phyloP scores from a whole-genome alignment of 2,888 invertebrate genomes.

The Lithophane ornitopus region DNA sequence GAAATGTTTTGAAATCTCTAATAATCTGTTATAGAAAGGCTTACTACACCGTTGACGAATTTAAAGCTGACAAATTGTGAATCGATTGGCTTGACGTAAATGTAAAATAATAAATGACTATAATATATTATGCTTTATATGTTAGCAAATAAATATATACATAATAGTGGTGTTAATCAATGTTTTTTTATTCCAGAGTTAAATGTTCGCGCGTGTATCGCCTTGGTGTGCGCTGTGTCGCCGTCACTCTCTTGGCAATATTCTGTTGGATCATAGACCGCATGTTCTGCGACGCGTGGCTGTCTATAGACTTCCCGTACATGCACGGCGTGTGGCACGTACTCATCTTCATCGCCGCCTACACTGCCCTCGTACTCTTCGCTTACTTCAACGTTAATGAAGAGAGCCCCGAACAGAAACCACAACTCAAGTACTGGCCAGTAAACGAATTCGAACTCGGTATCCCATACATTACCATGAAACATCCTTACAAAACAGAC shows the following conservation, averaged over 20 bases:
- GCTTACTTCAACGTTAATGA: constrained; percentile 95
- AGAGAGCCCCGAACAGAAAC: constrained; percentile 93
- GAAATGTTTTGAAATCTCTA: too few relatives aligned
- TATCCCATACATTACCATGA: constrained; percentile 93
- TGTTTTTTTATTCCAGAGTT: constrained; percentile 82
- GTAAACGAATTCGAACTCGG: constrained; percentile 94
- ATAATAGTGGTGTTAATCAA: not conserved
- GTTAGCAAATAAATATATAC: too few relatives aligned
- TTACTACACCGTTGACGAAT: too few relatives aligned
- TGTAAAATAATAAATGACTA: too few relatives aligned
- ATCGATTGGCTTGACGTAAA: too few relatives aligned
- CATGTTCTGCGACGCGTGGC: constrained; percentile 95
- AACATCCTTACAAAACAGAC: constrained; percentile 89
- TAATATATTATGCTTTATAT: too few relatives aligned
- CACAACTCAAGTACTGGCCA: constrained; percentile 94
- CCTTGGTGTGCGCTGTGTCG: constrained; percentile 93
- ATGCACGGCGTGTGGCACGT: constrained; percentile 96
- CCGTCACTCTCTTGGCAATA: constrained; percentile 93
- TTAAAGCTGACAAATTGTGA: too few relatives aligned
- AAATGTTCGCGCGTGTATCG: constrained; percentile 92
- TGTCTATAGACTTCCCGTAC: constrained; percentile 94
- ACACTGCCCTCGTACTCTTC: constrained; percentile 94
- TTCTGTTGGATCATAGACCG: constrained; percentile 95
- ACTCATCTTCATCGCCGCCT: constrained; percentile 94
- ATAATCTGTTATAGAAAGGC: too few relatives aligned